Percentiles rank a stretch among this genome's conserved stretches.
Evolutionary conservation across 2,797 vertebrate genomes (phyloP).

Genomic region (Tympanoctomys barrerae): DNA sequence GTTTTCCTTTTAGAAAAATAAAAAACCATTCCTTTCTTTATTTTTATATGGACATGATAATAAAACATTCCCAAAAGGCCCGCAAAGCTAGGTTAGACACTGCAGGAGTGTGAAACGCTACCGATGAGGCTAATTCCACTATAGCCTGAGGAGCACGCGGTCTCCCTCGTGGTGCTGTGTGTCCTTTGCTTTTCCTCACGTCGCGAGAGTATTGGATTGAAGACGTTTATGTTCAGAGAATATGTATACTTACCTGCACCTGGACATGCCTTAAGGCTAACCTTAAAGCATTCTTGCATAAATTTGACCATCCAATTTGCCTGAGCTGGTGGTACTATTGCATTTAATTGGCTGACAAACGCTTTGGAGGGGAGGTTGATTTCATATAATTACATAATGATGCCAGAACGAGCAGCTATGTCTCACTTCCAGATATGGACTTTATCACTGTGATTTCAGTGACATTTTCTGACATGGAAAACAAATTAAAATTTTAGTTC

Average conservation of each 20-base stretch:
- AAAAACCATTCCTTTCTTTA: background rate
- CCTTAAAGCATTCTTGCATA: background rate
- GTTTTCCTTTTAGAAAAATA: background rate
- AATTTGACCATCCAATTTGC: background rate
- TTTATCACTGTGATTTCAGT: background rate
- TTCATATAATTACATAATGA: too few relatives aligned
- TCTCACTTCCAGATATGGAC: background rate
- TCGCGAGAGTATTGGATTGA: background rate
- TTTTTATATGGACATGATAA: background rate
- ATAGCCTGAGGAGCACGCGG: too few relatives aligned
- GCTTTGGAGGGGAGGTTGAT: background rate
- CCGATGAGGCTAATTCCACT: fast-evolving
- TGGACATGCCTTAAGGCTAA: background rate
- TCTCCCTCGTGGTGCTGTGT: fast-evolving
- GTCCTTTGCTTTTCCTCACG: too few relatives aligned
- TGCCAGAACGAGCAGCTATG: background rate
- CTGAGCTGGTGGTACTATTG: background rate
- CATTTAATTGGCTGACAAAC: background rate
- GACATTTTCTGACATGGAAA: background rate
- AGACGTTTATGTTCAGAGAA: background rate
- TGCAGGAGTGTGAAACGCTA: background rate
- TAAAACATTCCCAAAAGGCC: background rate
- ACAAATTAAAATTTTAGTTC: background rate
- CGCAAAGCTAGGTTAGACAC: background rate
- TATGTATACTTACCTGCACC: too few relatives aligned